Conservation (phyloP, 2,888 invertebrate species). For the Eupithecia exiguata region DNA sequence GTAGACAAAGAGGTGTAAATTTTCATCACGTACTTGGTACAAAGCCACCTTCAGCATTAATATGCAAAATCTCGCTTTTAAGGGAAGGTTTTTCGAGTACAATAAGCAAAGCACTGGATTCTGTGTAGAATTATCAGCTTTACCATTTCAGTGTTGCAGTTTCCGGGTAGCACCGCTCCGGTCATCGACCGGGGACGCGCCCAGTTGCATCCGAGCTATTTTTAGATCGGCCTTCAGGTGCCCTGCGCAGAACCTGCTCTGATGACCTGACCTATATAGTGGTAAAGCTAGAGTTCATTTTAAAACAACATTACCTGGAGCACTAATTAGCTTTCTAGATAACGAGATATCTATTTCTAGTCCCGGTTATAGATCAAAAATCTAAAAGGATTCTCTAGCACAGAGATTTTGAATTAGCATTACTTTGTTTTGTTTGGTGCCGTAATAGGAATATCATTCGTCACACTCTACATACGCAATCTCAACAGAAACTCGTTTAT, state of each 20-base stretch:
- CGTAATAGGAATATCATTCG: neutral
- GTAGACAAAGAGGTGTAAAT: neutral
- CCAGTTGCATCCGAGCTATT: constrained; percentile 71
- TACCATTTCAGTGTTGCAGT: neutral
- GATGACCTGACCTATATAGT: neutral
- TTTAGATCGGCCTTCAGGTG: constrained; percentile 68
- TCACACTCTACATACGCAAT: neutral
- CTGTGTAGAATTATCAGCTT: neutral
- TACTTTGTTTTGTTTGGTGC: neutral
- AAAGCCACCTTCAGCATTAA: neutral
- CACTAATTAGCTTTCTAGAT: neutral
- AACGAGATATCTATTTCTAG: neutral
- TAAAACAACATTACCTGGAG: neutral
- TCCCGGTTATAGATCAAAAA: neutral
- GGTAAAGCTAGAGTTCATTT: neutral
- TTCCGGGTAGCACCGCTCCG: constrained; percentile 42
- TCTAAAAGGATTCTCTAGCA: neutral
- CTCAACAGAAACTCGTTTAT: neutral
- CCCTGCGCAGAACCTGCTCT: constrained; percentile 7
- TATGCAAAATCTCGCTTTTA: no score
- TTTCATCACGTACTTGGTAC: neutral
- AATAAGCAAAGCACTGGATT: neutral
- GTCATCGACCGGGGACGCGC: constrained; percentile 73
- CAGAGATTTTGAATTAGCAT: neutral
- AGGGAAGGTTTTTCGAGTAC: no score